These are phyloP conservation scores for Brachionus sp. DNA, from an alignment of 1,140 invertebrate species.

Conservation along the genomic window DNA sequence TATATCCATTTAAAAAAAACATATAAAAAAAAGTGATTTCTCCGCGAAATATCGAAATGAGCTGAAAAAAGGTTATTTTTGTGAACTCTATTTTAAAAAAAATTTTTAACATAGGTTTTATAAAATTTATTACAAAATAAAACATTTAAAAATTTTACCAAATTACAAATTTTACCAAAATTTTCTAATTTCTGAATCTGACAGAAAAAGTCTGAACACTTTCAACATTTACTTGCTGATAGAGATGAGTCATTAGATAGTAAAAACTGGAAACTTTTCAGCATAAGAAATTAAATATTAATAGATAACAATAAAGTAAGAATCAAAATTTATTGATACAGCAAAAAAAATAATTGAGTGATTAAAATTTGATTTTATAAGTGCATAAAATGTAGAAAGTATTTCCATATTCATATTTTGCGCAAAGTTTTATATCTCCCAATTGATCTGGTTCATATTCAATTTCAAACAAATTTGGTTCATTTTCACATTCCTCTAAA, in stretches of 20 bases:
- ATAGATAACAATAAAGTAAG: no score
- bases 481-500: no score
- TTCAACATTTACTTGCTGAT: no score
- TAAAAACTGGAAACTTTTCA: no score
- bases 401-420: not conserved
- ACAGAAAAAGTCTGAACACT: no score
- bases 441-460: not conserved
- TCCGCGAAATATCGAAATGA: no score
- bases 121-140: not conserved
- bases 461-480: not conserved
- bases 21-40: no score
- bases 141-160: not conserved
- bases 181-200: not conserved
- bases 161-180: not conserved
- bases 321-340: not conserved
- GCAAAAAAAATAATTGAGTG: not conserved
- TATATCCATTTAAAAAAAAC: no score
- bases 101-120: no score
- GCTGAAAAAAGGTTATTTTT: not conserved
- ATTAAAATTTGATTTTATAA: not conserved
- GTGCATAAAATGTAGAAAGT: not conserved
- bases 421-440: not conserved
- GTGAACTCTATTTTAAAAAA: not conserved
- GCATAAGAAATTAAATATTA: not conserved
- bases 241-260: no score